Base-by-base conservation (phyloP, 2,888 invertebrate species). In the Ceraclea dissimilis region DNA sequence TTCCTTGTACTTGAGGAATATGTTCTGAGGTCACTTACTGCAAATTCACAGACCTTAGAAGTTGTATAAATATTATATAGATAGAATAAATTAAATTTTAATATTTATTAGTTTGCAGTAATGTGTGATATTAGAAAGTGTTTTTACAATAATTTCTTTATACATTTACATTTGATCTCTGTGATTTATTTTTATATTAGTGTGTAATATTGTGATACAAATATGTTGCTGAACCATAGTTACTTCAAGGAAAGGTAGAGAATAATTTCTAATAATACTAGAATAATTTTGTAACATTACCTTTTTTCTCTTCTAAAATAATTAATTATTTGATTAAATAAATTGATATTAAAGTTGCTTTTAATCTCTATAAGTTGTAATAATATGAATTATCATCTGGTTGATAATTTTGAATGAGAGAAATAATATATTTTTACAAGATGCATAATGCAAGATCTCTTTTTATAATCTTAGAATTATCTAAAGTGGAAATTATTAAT, bases 221-320 rank as follows among this genome's bases (percentile, higher is more conserved):
- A 54, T 49, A 61, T 56, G 59, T 59, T 61, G 59, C 53, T 61
- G 17, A 59, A 61, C 18, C 59, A 60, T 51, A 60, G 59, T 43
- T 58, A 50, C 46, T 57, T 52, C 43, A 61, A 59, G 51, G 61
- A 61, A 33, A 61, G 61, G 61, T 61, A 49, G 20, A 21, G 11
- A 43, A 31, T 5, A 49, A 26, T 51, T 31, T 34, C 31, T 34
- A 22, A 22, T 17, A 8, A 16, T 26, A n/a, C n/a, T n/a, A n/a
- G n/a, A n/a, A n/a, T 2, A 43, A 19, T 52, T 43, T 52, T 51
- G 54, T 52, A 55, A 55, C 52, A 52, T 55, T 58, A 51, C 20
- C 17, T 68, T 63, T 59, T 60, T 63, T 66, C 66, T 10, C 68
- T 16, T 43, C 4, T 43, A 10, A 26, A 26, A n/a, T n/a, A n/a